A percentile compares a stretch with the other conserved stretches of the same genome.
Evolutionary conservation across 2,888 invertebrate species (phyloP).

Genomic region (Meliscaeva auricollis): DNA sequence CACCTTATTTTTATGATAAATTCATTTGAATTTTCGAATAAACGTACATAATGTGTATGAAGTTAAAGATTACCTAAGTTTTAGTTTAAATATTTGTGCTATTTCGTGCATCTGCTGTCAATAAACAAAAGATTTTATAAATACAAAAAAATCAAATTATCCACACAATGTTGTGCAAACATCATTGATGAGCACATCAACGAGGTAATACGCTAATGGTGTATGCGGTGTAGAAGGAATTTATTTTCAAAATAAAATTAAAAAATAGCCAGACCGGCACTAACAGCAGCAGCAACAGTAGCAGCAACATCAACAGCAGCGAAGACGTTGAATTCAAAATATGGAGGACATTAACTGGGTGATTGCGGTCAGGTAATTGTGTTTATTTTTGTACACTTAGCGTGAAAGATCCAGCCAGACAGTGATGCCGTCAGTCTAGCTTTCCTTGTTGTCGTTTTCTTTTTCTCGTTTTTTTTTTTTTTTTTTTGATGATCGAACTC

Average conservation of each 20-base stretch:
- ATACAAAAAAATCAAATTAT: slow-evolving; percentile 43
- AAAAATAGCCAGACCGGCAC: slow-evolving; percentile 10
- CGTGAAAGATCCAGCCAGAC: slow-evolving; percentile 56
- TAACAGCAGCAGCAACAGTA: not conserved
- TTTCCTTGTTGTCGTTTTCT: slow-evolving; percentile 45
- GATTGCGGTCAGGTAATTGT: slow-evolving; percentile 75
- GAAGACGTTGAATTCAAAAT: slow-evolving; percentile 22
- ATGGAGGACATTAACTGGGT: slow-evolving; percentile 66
- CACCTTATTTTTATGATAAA: slow-evolving; percentile 14
- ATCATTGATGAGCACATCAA: slow-evolving; percentile 33
- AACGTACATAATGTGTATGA: not conserved
- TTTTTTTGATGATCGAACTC: not conserved
- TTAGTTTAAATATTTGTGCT: slow-evolving; percentile 34
- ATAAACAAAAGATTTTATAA: slow-evolving; percentile 64
- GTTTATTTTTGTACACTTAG: slow-evolving; percentile 74
- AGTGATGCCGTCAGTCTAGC: slow-evolving; percentile 21
- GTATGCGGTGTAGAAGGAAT: not conserved
- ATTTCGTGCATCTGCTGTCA: slow-evolving; percentile 57
- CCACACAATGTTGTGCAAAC: slow-evolving; percentile 37
- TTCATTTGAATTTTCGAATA: slow-evolving; percentile 45
- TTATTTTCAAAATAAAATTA: slow-evolving; percentile 4
- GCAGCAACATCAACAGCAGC: not conserved
- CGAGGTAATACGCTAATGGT: slow-evolving; percentile 9
- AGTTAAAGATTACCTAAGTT: slow-evolving; percentile 37
- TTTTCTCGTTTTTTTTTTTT: slow-evolving; percentile 15